A percentile compares a stretch with the other conserved stretches of the same genome.
Conservation (phyloP, 2,797 vertebrate genomes). For the Acanthornis magna region DNA sequence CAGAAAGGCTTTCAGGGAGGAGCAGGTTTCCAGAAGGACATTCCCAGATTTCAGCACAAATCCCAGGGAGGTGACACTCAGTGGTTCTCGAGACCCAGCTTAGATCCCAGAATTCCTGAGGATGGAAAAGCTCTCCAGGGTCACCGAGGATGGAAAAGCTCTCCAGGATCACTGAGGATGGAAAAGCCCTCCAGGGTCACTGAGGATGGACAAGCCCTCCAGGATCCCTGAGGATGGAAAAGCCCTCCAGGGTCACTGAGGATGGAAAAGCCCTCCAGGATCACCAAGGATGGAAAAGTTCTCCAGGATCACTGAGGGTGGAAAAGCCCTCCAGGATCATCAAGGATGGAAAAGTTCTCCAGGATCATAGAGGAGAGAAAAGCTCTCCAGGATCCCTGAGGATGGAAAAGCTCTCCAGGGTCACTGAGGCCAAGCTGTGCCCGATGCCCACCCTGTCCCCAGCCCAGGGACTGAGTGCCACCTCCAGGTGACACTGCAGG, state of each 20-base stretch:
- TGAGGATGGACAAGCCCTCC: no score
- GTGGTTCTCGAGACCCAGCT: background rate
- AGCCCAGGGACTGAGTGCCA: background rate
- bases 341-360: no score
- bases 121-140: background rate
- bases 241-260: no score
- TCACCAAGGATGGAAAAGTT: no score
- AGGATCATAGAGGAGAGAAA: no score
- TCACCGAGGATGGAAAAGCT: no score
- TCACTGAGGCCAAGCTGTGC: accelerated
- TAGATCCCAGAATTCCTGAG: background rate
- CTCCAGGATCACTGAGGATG: no score
- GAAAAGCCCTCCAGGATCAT: no score
- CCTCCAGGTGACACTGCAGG: background rate
- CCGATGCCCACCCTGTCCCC: accelerated
- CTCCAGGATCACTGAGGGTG: no score
- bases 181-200: no score
- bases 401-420: background rate
- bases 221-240: no score
- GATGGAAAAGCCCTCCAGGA: no score
- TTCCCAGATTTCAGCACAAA: background rate
- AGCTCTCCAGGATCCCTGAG: background rate
- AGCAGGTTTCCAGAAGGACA: background rate
- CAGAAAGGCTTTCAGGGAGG: accelerated
- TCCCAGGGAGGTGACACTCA: background rate